Percentiles rank a stretch among this genome's conserved stretches.
Conservation (phyloP, 2,888 invertebrate genomes). For the Caenorhabditis afra region DNA sequence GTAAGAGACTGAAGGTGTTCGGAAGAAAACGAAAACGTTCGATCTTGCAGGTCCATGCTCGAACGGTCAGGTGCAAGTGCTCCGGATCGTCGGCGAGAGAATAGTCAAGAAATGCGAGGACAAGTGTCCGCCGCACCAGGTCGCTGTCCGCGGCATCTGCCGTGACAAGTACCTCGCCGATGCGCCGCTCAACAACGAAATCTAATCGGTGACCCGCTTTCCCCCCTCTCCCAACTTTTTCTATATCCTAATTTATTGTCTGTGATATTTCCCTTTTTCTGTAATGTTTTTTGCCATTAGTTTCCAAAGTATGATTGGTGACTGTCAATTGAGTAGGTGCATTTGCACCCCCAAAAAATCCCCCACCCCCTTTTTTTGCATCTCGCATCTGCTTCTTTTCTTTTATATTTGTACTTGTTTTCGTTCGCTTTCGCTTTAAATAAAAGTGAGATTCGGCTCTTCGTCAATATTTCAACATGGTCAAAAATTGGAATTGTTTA, state of each 20-base stretch:
- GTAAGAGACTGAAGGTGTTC: background rate
- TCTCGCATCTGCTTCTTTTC: conserved; percentile 16
- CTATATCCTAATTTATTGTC: conserved; percentile 13
- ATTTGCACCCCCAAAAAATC: conserved; percentile 40
- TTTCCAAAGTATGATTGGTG: conserved; percentile 62
- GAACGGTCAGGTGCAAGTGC: conserved; percentile 76
- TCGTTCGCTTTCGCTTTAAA: background rate
- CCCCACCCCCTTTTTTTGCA: conserved; percentile 4
- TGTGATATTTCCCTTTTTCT: conserved; percentile 4
- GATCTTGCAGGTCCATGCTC: conserved; percentile 74
- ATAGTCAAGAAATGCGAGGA: conserved; percentile 79
- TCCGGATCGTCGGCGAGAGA: conserved; percentile 75
- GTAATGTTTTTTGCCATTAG: conserved; percentile 35
- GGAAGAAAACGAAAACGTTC: no score
- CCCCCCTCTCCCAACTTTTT: conserved; percentile 1
- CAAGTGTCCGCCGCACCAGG: conserved; percentile 77
- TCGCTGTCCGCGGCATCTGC: conserved; percentile 77
- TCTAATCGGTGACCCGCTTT: conserved; percentile 42
- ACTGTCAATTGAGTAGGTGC: conserved; percentile 60
- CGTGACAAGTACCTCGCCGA: conserved; percentile 72
- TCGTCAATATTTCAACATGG: no score
- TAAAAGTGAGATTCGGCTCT: conserved; percentile 8
- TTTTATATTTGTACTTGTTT: conserved; percentile 2
- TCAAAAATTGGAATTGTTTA: background rate
- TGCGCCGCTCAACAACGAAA: conserved; percentile 61